Evolutionary conservation across 2,113 vertebrate species (phyloP).

Genomic region (Muntiacus reevesi): DNA sequence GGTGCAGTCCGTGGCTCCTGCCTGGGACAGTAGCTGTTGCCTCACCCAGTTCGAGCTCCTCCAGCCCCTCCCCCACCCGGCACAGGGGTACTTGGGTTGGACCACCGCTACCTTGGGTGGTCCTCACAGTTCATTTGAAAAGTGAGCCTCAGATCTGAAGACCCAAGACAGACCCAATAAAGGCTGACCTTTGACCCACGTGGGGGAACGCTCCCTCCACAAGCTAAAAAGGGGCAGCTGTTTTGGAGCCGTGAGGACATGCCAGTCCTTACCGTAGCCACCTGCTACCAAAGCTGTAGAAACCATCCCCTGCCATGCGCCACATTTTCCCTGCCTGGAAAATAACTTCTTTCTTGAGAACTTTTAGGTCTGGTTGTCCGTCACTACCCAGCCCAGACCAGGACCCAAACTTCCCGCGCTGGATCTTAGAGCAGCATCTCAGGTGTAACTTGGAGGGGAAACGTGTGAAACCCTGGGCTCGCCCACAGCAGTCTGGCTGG

Average conservation of each 20-base stretch:
- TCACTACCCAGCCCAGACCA: neutral
- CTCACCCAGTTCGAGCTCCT: neutral
- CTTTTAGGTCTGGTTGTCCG: slow-evolving; percentile 8
- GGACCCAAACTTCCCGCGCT: neutral
- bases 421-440: neutral
- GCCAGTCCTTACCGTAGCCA: slow-evolving; percentile 26
- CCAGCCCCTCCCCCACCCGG: neutral
- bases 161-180: slow-evolving; percentile 38
- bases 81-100: neutral
- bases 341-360: slow-evolving; percentile 31
- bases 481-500: neutral
- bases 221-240: neutral
- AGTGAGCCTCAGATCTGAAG: slow-evolving; percentile 50
- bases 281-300: slow-evolving; percentile 3
- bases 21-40: neutral
- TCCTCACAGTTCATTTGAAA: slow-evolving; percentile 45
- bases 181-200: slow-evolving; percentile 36
- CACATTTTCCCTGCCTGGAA: slow-evolving; percentile 19
- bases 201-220: neutral
- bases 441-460: slow-evolving; percentile 41
- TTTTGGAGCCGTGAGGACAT: neutral
- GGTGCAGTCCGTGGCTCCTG: neutral
- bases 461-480: neutral
- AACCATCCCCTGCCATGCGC: neutral
- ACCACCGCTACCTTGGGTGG: slow-evolving; percentile 36